Percentiles rank a stretch among this genome's conserved stretches.
phyloP scores from a whole-genome alignment of 2,797 vertebrate genomes.

The Danionella dracula region DNA sequence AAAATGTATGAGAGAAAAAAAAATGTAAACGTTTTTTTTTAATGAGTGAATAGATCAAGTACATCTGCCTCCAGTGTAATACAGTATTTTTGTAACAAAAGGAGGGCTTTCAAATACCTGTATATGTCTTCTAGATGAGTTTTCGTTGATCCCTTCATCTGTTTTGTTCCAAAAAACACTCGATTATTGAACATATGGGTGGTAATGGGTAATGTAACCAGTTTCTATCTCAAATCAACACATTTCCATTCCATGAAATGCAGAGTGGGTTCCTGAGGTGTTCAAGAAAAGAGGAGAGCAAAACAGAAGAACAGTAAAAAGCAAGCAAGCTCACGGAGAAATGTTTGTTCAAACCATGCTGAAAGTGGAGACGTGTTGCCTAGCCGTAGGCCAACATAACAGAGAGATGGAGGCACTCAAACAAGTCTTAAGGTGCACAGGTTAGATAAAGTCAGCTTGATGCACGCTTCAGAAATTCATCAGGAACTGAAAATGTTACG shows the following conservation, averaged over 20 bases:
- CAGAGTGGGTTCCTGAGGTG: not conserved
- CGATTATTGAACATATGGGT: constrained; percentile 21
- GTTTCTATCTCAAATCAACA: constrained; percentile 16
- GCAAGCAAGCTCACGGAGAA: not conserved
- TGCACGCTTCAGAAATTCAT: not conserved
- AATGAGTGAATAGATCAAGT: constrained; percentile 12
- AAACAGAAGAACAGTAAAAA: constrained; percentile 10
- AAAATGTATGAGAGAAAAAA: no score
- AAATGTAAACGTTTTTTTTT: no score
- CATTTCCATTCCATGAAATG: not conserved
- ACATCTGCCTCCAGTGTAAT: not conserved
- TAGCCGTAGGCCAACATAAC: not conserved
- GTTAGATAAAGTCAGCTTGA: not conserved
- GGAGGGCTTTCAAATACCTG: constrained; percentile 5
- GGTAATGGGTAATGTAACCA: constrained; percentile 11
- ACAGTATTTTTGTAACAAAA: constrained; percentile 11
- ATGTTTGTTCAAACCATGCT: constrained; percentile 14
- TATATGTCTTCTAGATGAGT: no score
- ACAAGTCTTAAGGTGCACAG: not conserved
- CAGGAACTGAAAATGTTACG: not conserved
- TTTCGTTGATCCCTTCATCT: no score
- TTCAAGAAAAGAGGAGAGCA: not conserved
- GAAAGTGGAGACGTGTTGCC: not conserved
- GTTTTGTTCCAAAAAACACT: constrained; percentile 11
- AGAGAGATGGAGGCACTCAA: constrained; percentile 4